Base-by-base conservation (phyloP, 2,888 invertebrate species). In the Lysandra coridon region DNA sequence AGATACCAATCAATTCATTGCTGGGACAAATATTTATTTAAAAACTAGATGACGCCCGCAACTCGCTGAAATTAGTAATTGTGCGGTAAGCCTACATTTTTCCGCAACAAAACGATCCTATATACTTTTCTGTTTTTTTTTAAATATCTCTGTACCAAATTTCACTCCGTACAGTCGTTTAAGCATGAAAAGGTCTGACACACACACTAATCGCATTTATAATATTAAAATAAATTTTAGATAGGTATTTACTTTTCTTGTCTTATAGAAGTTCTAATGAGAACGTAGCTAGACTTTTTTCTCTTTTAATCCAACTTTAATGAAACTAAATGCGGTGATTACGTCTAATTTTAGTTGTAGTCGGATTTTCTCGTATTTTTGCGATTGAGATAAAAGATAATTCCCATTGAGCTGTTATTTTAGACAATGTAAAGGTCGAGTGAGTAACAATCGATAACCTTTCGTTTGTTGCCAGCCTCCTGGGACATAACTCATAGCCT, bases 401-500 rank as follows among this genome's bases (percentile, higher is more conserved):
- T 23, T 69, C 69, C 69, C 17, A 69, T 69, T 69, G 69, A 69
- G 69, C 37, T 69, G 33, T 69, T 69, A 69, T 69, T 69, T 69
- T 69, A 69, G 69, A 69, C 69, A 69, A 69, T 69, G 69, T 69
- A 69, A 74, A 74, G 74, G 74, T 74, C 74, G 74, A 74, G 74
- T 74, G 23, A 74, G 44, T 44, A 74, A 74, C 44, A 69, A 69
- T 74, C 40, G 74, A 74, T 74, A 74, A 74, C 74, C 74, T 74
- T 44, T 74, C 44, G 74, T 74, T 44, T 74, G 44, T 74, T 74
- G 44, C 23, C 74, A 74, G 44, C 74, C 74, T 44, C 74, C 74
- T 44, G 44, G 23, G 17, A 75, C 44, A 75, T 75, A 75, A 44
- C 30, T 75, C 23, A 75, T 12, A 75, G 23, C 4, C 64, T 30